Evolutionary conservation across 2,888 invertebrate genomes (phyloP).

Genomic region (Melanotus villosus): DNA sequence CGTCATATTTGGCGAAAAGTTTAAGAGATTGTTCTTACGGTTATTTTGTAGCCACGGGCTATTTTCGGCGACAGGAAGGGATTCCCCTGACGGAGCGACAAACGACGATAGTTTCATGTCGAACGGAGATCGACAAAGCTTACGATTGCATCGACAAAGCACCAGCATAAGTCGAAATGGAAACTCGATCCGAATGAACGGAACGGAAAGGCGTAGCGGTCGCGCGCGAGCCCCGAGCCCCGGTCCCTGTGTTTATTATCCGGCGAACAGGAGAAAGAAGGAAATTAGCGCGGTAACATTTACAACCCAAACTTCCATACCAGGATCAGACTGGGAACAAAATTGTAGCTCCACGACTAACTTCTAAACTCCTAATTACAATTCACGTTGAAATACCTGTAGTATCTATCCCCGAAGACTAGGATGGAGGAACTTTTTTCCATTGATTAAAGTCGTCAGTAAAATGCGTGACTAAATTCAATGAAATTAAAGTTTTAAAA

Average conservation of each 20-base stretch:
- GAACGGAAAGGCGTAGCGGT: conserved; percentile 50
- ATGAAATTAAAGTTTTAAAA: too few species aligned
- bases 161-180: conserved; percentile 67
- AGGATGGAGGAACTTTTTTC: too few species aligned
- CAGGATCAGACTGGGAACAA: conserved; percentile 46
- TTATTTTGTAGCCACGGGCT: conserved; percentile 80
- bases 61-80: conserved; percentile 71
- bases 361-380: conserved; percentile 24
- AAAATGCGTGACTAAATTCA: too few species aligned
- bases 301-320: conserved; percentile 61
- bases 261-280: conserved; percentile 64
- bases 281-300: conserved; percentile 60
- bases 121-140: conserved; percentile 81
- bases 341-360: conserved; percentile 44
- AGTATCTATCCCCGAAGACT: too few species aligned
- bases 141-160: conserved; percentile 75
- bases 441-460: too few species aligned
- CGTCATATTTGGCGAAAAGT: conserved; percentile 97
- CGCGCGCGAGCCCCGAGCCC: conserved; percentile 65
- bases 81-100: conserved; percentile 80
- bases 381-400: conserved; percentile 7
- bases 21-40: conserved; percentile 87
- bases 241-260: conserved; percentile 73
- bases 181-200: conserved; percentile 60
- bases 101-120: conserved; percentile 89